Evolutionary conservation across 2,797 vertebrate genomes (phyloP).

Genomic region (Anabas testudineus): DNA sequence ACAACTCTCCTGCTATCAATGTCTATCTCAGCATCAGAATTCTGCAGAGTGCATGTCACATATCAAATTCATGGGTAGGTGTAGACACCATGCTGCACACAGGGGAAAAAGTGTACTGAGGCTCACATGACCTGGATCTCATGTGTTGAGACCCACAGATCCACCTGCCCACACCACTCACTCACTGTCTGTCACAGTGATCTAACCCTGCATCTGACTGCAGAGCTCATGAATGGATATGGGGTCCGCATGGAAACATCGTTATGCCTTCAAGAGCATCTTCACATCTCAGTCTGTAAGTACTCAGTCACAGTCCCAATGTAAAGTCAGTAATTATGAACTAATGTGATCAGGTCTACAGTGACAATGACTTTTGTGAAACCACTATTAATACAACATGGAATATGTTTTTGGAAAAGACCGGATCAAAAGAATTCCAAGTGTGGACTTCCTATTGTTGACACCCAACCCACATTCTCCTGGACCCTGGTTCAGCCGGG

Average conservation of each 20-base stretch:
- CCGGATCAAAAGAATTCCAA: constrained; percentile 81
- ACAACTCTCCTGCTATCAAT: constrained; percentile 39
- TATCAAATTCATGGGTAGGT: constrained; percentile 60
- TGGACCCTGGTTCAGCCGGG: constrained; percentile 67
- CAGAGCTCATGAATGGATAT: constrained; percentile 37
- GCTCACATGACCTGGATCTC: constrained; percentile 60
- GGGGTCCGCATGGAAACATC: constrained; percentile 18
- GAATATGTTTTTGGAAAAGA: constrained; percentile 54
- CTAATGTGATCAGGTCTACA: constrained; percentile 26
- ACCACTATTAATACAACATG: constrained; percentile 11
- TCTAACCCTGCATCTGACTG: constrained; percentile 21
- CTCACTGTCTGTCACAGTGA: constrained; percentile 43
- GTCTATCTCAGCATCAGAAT: constrained; percentile 41
- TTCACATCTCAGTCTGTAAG: background rate
- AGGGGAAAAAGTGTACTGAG: constrained; percentile 53
- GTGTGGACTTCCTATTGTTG: constrained; percentile 73
- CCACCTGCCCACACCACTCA: constrained; percentile 71
- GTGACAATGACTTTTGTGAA: constrained; percentile 31
- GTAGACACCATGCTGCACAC: constrained; percentile 54
- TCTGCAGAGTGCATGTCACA: constrained; percentile 43
- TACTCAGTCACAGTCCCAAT: background rate
- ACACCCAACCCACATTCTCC: constrained; percentile 80
- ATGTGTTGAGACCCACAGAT: constrained; percentile 45
- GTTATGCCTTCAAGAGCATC: constrained; percentile 18
- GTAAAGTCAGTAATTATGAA: constrained; percentile 21